Evolutionary conservation across 2,113 vertebrate genomes (phyloP).

Genomic region (Pachycephala philippinensis): DNA sequence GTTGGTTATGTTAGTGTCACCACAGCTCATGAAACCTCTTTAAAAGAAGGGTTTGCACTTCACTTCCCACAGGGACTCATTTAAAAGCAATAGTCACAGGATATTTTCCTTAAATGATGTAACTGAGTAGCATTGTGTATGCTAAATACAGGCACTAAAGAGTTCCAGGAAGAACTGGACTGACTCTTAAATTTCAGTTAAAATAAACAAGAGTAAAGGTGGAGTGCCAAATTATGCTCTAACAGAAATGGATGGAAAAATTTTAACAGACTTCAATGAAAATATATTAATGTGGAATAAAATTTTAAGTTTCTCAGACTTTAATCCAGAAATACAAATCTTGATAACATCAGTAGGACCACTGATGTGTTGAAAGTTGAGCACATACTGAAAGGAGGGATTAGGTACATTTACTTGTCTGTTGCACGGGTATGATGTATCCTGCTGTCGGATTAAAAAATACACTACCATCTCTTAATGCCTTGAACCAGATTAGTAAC

Average conservation of each 20-base stretch:
- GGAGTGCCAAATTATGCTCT: not conserved
- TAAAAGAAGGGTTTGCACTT: not conserved
- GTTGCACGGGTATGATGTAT: not conserved
- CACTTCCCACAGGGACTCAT: not conserved
- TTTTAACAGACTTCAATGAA: not conserved
- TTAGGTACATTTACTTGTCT: not conserved
- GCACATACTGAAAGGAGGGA: not conserved
- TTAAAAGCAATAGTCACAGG: conserved; percentile 5
- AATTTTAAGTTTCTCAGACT: not conserved
- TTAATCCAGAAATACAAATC: not conserved
- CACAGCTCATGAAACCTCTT: not conserved
- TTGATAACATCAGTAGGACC: not conserved
- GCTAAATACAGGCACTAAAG: not conserved
- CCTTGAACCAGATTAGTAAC: not conserved
- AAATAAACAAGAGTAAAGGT: not conserved
- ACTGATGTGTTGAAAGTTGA: not conserved
- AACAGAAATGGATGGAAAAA: not conserved
- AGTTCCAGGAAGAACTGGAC: conserved; percentile 1
- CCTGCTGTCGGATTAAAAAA: not conserved
- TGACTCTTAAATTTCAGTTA: not conserved
- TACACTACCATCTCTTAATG: not conserved
- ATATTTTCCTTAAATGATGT: conserved; percentile 12
- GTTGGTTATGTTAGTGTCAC: not conserved
- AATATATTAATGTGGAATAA: not conserved
- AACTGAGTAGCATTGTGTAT: not conserved